phyloP scores from a whole-genome alignment of 2,797 vertebrate species.

The Falco cherrug region DNA sequence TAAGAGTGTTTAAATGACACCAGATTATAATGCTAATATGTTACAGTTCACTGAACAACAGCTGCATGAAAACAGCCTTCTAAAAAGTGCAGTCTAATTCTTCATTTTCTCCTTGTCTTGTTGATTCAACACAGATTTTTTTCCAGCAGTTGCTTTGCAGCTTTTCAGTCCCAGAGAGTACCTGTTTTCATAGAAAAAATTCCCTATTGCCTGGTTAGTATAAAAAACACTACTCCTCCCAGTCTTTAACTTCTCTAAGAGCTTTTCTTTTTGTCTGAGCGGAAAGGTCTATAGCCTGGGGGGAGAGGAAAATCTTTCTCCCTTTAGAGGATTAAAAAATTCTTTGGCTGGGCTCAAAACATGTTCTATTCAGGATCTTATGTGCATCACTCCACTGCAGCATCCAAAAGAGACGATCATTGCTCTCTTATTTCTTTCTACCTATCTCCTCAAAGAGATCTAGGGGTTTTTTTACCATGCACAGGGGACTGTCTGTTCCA shows the following conservation, averaged over 20 bases:
- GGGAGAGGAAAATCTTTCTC: background rate
- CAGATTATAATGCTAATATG: background rate
- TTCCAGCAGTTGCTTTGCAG: slow-evolving; percentile 6
- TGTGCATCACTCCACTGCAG: background rate
- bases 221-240: background rate
- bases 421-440: background rate
- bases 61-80: background rate
- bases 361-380: background rate
- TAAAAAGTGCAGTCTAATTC: background rate
- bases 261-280: background rate
- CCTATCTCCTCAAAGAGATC: background rate
- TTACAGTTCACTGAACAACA: background rate
- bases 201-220: background rate
- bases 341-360: background rate
- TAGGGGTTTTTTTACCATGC: background rate
- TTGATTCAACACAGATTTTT: background rate
- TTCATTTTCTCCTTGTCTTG: background rate
- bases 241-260: slow-evolving; percentile 15
- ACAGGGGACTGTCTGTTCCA: background rate
- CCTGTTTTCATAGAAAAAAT: background rate
- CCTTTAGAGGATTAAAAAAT: slow-evolving; percentile 2
- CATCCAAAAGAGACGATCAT: background rate
- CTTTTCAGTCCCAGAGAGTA: background rate
- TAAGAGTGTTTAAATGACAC: background rate
- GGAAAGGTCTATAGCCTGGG: background rate